phyloP scores from a whole-genome alignment of 2,113 vertebrate genomes.

The Odontophorus gujanensis region DNA sequence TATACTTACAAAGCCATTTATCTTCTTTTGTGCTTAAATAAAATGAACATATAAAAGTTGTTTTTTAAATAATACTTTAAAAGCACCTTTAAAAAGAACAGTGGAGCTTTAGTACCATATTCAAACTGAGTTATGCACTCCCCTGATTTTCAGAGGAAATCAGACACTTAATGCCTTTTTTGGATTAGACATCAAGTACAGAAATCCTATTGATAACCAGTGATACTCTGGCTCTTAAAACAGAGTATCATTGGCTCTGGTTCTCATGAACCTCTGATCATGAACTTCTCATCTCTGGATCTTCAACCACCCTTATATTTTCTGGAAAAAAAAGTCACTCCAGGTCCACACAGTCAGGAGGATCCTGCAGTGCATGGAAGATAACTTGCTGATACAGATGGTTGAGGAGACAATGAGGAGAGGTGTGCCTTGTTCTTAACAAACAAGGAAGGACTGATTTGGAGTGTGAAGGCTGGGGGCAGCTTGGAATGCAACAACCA shows the following conservation, averaged over 20 bases:
- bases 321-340: not conserved
- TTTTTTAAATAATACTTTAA: not conserved
- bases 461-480: no score
- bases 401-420: no score
- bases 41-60: not conserved
- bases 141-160: constrained; percentile 11
- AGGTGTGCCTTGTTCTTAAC: no score
- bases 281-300: no score
- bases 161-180: not conserved
- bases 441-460: no score
- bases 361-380: no score
- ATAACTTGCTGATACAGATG: no score
- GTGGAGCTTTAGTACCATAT: not conserved
- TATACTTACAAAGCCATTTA: not conserved
- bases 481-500: no score
- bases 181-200: not conserved
- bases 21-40: not conserved
- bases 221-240: not conserved
- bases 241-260: not conserved
- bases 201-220: not conserved
- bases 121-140: not conserved
- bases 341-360: no score
- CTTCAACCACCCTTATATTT: not conserved
- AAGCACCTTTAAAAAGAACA: not conserved
- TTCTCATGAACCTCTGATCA: no score